Conservation (phyloP, 2,113 vertebrate genomes). For the Turnix velox region DNA sequence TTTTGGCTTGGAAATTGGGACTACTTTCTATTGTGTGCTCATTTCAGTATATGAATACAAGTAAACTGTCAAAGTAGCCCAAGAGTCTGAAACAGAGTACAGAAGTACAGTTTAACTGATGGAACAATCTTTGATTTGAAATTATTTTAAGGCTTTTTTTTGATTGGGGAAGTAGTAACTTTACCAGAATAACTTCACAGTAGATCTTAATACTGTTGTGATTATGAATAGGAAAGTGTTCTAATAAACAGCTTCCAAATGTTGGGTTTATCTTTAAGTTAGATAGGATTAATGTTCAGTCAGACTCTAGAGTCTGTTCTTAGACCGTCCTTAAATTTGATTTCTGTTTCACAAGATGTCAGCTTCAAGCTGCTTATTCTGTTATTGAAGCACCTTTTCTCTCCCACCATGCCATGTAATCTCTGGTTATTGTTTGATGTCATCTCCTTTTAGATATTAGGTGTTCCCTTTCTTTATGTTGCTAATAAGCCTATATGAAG, state of each 20-base stretch:
- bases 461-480: not conserved
- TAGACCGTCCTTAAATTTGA: not conserved
- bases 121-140: not conserved
- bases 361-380: not conserved
- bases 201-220: not conserved
- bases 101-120: not conserved
- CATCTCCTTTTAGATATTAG: not conserved
- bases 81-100: not conserved
- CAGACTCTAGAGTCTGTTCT: not conserved
- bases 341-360: not conserved
- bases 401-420: not conserved
- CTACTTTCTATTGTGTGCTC: not conserved
- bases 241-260: not conserved
- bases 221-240: not conserved
- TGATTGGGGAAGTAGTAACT: not conserved
- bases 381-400: not conserved
- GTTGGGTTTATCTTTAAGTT: not conserved
- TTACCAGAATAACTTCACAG: not conserved
- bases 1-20: not conserved
- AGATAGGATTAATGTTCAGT: not conserved
- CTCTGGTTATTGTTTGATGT: not conserved
- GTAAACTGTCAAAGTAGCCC: not conserved
- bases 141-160: not conserved
- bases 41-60: not conserved
- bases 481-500: not conserved